A percentile compares a stretch with the other conserved stretches of the same genome.
Evolutionary conservation across 2,797 vertebrate genomes (phyloP).

Genomic region (Phaenicophaeus curvirostris): DNA sequence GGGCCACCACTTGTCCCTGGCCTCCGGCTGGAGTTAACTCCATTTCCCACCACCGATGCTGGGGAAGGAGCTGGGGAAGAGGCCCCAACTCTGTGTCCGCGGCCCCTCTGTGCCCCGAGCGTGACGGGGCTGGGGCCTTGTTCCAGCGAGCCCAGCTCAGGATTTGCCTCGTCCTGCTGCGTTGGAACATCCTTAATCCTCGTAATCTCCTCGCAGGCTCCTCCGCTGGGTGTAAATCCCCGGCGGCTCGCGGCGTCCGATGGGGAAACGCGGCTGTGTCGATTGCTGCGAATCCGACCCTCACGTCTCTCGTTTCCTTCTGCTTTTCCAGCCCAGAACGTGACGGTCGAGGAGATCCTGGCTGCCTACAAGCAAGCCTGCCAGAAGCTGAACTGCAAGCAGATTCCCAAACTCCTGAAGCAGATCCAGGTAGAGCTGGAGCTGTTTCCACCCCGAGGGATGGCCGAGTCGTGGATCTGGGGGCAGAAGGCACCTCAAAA

Average conservation of each 20-base stretch:
- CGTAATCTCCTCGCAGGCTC: not conserved
- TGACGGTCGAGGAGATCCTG: slow-evolving; percentile 90
- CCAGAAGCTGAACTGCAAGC: slow-evolving; percentile 94
- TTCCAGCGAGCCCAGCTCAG: not conserved
- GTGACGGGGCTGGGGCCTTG: not conserved
- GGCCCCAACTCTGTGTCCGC: rapidly evolving
- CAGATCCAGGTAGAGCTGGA: slow-evolving; percentile 88
- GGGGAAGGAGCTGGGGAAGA: too few relatives aligned
- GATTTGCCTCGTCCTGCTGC: rapidly evolving
- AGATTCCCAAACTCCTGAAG: slow-evolving; percentile 90
- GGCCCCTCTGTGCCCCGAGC: not conserved
- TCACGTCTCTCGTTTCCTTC: too few relatives aligned
- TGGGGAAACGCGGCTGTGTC: rapidly evolving
- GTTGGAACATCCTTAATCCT: not conserved
- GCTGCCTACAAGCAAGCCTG: slow-evolving; percentile 90
- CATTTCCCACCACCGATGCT: too few relatives aligned
- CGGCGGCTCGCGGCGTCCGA: rapidly evolving
- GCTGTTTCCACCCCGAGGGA: too few relatives aligned
- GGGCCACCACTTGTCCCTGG: too few relatives aligned
- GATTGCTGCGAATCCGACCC: rapidly evolving
- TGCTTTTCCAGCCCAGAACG: slow-evolving; percentile 86
- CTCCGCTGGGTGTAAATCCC: not conserved
- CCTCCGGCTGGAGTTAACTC: too few relatives aligned
- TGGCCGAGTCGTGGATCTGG: too few relatives aligned
- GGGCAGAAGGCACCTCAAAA: too few relatives aligned